These are phyloP conservation scores for Zapornia atra DNA, from an alignment of 2,113 vertebrate species.

Conservation along the genomic window DNA sequence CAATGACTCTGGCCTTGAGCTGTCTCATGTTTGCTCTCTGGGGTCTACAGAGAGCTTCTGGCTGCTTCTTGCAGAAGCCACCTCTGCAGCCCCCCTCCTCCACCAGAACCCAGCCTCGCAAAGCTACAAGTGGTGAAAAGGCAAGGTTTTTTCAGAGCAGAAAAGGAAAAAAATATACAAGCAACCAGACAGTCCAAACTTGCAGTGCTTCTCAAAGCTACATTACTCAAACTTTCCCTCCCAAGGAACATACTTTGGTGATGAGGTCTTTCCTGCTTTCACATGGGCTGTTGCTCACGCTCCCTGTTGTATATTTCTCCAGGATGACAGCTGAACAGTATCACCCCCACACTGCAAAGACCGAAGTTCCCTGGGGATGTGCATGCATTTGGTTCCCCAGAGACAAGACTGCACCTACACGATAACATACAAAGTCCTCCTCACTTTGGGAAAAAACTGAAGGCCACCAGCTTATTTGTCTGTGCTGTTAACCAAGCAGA, in stretches of 20 bases:
- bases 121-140: not conserved
- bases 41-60: too few species aligned
- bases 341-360: rapidly evolving
- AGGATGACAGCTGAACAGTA: not conserved
- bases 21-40: too few species aligned
- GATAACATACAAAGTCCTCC: rapidly evolving
- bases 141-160: not conserved
- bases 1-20: too few species aligned
- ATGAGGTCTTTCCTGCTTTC: not conserved
- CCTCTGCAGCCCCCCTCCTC: too few species aligned
- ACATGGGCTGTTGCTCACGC: rapidly evolving
- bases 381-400: not conserved
- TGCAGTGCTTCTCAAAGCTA: not conserved
- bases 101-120: too few species aligned
- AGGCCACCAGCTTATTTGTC: not conserved
- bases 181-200: not conserved
- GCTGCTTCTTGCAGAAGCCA: too few species aligned
- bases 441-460: not conserved
- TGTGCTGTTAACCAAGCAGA: not conserved
- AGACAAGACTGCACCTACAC: not conserved
- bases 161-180: not conserved
- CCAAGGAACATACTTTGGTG: not conserved
- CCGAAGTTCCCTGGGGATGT: not conserved
- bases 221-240: not conserved
- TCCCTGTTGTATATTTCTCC: not conserved